Evolutionary conservation across 2,888 invertebrate species (phyloP), one percentile per base, ranked within the genome.

Genomic region (Euproctis similis): DNA sequence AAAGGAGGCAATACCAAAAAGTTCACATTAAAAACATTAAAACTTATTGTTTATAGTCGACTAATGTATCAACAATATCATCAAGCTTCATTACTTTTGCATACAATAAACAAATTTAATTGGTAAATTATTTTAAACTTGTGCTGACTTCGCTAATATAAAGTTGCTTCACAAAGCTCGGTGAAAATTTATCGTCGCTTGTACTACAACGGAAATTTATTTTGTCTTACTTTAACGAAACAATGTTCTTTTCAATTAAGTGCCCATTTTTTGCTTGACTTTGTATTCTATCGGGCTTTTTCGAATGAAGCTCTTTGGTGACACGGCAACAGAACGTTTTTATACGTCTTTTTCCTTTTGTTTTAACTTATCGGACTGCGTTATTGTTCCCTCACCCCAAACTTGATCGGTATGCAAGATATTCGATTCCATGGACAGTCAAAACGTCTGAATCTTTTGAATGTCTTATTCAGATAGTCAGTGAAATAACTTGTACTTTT

Each of bases 51-150:
- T 43, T 44, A 56, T 55, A 61, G 64, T 66, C 63, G 53, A 50
- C 64, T 66, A n/a, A n/a, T n/a, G n/a, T n/a, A n/a, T n/a, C n/a
- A n/a, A n/a, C n/a, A n/a, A n/a, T n/a, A n/a, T n/a, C n/a, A n/a
- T n/a, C n/a, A n/a, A n/a, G n/a, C n/a, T 14, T 6, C 4, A 14
- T 14, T 4, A 4, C 14, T 14, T 14, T 14, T 14, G 61, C 52
- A 56, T 57, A 59, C 56, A 58, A 31, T 28, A 26, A 33, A 33
- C 59, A 60, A 68, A 70, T 64, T 63, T 72, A 77, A 80, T 76
- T 67, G 62, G 59, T 63, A 69, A 75, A 80, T 81, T 77, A 72
- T 71, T 74, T n/a, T 68, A 60, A 64, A 65, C 64, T 48, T 55
- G 49, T 46, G 43, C 51, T 34, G 29, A 42, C 43, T 36, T 48